Evolutionary conservation across 1,140 invertebrate genomes (phyloP).

Genomic region (Brachionus calyciflorus): DNA sequence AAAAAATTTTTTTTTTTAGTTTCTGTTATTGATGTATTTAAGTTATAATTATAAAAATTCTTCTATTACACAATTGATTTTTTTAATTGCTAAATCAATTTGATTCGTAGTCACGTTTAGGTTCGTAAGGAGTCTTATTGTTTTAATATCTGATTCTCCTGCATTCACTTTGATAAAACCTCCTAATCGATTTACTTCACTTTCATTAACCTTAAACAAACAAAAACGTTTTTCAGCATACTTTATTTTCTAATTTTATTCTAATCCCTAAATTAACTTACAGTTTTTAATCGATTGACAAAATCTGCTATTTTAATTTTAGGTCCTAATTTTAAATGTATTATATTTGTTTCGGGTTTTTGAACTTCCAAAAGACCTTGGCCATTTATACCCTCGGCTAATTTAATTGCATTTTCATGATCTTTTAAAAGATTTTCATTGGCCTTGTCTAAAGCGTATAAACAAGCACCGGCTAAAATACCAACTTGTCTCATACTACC

Average conservation of each 20-base stretch:
- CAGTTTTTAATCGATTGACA: slow-evolving; percentile 33
- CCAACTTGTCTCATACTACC: slow-evolving; percentile 88
- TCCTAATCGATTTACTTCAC: slow-evolving; percentile 61
- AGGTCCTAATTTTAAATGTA: slow-evolving; percentile 33
- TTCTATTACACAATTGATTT: slow-evolving; percentile 56
- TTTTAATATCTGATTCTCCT: slow-evolving; percentile 62
- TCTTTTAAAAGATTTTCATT: slow-evolving; percentile 70
- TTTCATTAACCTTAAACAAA: slow-evolving; percentile 61
- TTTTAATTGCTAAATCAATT: slow-evolving; percentile 61
- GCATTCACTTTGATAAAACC: slow-evolving; percentile 64
- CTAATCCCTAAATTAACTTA: too few relatives aligned
- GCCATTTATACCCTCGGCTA: slow-evolving; percentile 67
- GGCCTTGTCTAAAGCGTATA: slow-evolving; percentile 75
- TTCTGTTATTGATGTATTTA: neutral
- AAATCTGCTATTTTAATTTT: neutral
- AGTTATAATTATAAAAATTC: slow-evolving; percentile 48
- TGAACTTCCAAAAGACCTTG: neutral
- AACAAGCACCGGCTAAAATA: slow-evolving; percentile 78
- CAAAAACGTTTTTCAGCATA: neutral
- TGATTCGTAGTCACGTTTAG: slow-evolving; percentile 68
- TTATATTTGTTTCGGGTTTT: slow-evolving; percentile 17
- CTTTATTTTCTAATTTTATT: too few relatives aligned
- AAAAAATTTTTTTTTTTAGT: neutral
- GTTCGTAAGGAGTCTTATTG: slow-evolving; percentile 68
- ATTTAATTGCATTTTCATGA: slow-evolving; percentile 69